phyloP scores from a whole-genome alignment of 2,797 vertebrate species.

The Gallinago nigripennis region DNA sequence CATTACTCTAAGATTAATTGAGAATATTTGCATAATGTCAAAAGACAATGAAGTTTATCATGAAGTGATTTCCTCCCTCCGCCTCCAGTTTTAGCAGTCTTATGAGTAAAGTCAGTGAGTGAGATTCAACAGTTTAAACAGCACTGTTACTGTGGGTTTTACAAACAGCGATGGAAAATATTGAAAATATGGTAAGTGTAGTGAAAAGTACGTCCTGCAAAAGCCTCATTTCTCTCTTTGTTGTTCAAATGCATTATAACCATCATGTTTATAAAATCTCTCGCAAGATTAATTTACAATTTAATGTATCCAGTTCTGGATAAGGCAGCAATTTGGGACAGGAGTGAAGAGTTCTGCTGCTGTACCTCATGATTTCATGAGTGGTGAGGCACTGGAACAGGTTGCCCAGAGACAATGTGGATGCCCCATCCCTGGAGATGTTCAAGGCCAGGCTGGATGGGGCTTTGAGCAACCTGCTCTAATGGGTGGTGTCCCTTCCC shows the following conservation, averaged over 20 bases:
- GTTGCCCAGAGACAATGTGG: background rate
- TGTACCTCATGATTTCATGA: background rate
- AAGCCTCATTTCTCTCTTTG: background rate
- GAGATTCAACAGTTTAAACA: background rate
- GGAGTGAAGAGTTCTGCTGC: background rate
- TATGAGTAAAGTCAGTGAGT: background rate
- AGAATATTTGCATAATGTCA: conserved; percentile 18
- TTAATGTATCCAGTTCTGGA: background rate
- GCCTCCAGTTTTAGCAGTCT: background rate
- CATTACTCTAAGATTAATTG: conserved; percentile 38
- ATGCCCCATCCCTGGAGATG: background rate
- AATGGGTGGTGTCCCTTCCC: background rate
- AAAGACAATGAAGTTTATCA: background rate
- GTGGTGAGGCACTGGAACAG: background rate
- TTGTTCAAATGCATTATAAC: background rate
- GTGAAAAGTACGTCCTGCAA: background rate
- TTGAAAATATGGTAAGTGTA: background rate
- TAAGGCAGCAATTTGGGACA: background rate
- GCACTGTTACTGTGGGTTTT: background rate
- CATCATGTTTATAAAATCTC: background rate
- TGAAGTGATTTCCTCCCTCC: background rate
- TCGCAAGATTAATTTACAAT: background rate
- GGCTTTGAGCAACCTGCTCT: background rate
- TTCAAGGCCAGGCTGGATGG: background rate
- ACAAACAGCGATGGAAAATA: background rate